Evolutionary conservation across 2,797 vertebrate species (phyloP), one percentile per base, ranked within the genome.

Genomic region (Spinus olivaceus): DNA sequence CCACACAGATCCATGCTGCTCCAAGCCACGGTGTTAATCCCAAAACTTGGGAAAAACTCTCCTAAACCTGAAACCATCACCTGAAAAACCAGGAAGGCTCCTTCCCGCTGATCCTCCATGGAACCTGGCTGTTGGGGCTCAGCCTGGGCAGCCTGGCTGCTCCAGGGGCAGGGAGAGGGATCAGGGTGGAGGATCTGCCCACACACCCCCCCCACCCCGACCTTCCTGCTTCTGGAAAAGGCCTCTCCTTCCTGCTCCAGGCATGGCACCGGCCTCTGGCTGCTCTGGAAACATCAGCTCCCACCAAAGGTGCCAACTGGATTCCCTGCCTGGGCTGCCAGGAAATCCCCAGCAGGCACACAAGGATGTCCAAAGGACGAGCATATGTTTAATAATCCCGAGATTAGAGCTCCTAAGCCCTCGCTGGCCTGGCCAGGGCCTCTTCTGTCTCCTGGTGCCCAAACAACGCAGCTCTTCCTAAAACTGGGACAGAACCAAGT

Each of bases 351-450:
- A 37, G 94, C 65, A 90, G 79, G 56, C 57, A 64, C 1, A 49
- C 49, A 39, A 67, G 70, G 88, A 81, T 70, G 82, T 22, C 86
- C 41, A 72, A 67, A 93, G 95, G 83, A 92, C 2, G 3, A 95
- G 44, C 73, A 41, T 65, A 76, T 76, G 91, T 56, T 94, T 49
- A 61, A 88, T 96, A 91, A 93, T 91, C 86, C 80, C 4, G 12
- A 23, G 90, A 91, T 92, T 90, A 94, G 73, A 84, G 86, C 25
- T 63, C 82, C 56, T 81, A 81, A 96, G 63, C 65, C 14, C 85
- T 83, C 1, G 0, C 54, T 72, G 51, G 50, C 23, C 0, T 5
- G 30, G 65, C 14, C 17, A 28, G 49, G 57, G 81, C 41, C 65
- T 22, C 35, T 3, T 15, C 46, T 60, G 77, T 91, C 80, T 91